Percentiles rank a stretch among this genome's conserved stretches.
Conservation (phyloP, 1,140 invertebrate genomes). For the Trichonephila clavata region DNA sequence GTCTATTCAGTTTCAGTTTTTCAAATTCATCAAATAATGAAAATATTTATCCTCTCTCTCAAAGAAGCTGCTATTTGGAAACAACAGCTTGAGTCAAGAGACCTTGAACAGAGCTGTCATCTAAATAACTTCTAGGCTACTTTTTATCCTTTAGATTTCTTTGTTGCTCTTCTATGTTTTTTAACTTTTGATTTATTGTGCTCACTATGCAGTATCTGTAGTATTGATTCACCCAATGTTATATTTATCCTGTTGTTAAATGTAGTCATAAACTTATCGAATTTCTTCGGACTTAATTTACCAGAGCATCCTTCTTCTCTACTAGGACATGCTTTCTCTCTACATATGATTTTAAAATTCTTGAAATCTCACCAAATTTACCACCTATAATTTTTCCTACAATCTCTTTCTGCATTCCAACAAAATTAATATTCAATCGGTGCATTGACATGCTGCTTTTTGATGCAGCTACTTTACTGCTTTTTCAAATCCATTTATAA, state of each 20-base stretch:
- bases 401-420: constrained; percentile 43
- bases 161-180: background rate
- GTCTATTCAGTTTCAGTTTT: too few relatives aligned
- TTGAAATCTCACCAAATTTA: constrained; percentile 59
- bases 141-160: background rate
- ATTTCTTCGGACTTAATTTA: constrained; percentile 48
- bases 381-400: constrained; percentile 53
- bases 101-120: constrained; percentile 53
- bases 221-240: background rate
- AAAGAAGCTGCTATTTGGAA: too few relatives aligned
- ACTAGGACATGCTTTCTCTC: constrained; percentile 47
- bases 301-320: constrained; percentile 18
- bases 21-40: too few relatives aligned
- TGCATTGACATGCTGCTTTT: constrained; percentile 61
- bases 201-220: background rate
- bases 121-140: constrained; percentile 71
- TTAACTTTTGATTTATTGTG: constrained; percentile 14
- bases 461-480: constrained; percentile 48
- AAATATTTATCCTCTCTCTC: too few relatives aligned
- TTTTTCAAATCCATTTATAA: too few relatives aligned
- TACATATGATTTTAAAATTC: constrained; percentile 49
- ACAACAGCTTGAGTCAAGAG: constrained; percentile 37
- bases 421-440: constrained; percentile 63
- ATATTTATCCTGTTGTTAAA: constrained; percentile 37
- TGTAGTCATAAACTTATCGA: constrained; percentile 45